A percentile compares a stretch with the other conserved stretches of the same genome.
Conservation (phyloP, 2,888 invertebrate genomes). For the Plebejus anna region DNA sequence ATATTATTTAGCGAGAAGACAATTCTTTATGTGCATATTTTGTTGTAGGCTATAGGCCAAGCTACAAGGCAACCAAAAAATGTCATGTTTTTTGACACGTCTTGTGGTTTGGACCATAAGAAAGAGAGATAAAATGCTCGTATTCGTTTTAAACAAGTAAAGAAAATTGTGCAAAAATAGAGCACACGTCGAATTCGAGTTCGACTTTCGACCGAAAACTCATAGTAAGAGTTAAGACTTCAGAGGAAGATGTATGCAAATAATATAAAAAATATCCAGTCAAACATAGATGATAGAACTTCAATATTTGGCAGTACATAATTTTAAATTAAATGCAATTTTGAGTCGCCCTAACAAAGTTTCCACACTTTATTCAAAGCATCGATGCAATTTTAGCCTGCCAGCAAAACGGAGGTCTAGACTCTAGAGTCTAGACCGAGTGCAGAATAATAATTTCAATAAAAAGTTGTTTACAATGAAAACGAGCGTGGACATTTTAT, state of each 20-base stretch:
- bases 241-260: too few relatives aligned
- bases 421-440: neutral
- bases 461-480: conserved; percentile 27
- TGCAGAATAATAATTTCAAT: conserved; percentile 8
- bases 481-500: conserved; percentile 7
- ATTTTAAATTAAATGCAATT: too few relatives aligned
- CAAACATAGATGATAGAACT: too few relatives aligned
- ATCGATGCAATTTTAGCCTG: neutral
- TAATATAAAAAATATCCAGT: too few relatives aligned
- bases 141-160: too few relatives aligned
- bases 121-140: neutral
- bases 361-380: neutral
- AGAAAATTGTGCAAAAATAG: too few relatives aligned
- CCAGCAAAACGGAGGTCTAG: neutral
- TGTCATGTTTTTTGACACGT: neutral
- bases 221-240: neutral
- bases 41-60: neutral
- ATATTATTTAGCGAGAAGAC: conserved; percentile 17
- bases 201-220: neutral
- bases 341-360: neutral
- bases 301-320: too few relatives aligned
- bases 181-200: neutral
- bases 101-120: neutral
- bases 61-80: neutral
- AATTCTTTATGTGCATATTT: neutral